Base-by-base conservation (phyloP, 2,113 vertebrate genomes). In the Emydocephalus ijimae region DNA sequence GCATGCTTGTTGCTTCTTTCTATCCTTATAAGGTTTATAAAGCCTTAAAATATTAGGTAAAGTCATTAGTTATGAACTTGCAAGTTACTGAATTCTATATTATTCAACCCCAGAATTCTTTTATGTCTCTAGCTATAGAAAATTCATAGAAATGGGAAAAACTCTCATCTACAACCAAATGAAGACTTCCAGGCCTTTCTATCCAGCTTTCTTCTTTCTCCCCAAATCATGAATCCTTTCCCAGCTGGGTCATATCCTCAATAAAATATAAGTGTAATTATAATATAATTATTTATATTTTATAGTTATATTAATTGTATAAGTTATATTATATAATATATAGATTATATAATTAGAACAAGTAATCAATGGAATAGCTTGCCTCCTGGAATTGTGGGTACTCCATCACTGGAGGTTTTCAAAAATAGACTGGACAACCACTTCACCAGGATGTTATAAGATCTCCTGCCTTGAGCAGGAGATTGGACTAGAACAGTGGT, bases 1-100 rank as follows among this genome's bases (percentile, higher is more conserved):
- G 6, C 90, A 87, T 20, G 94, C 94, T 87, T 95, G 81, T 93
- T 94, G 56, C 12, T 93, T 29, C 10, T 88, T 54, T 57, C 91
- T 87, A 92, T 26, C 52, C 39, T 81, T 88, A 1, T 43, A 92
- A 69, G 87, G 69, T 50, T 50, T 64, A 91, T 93, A 55, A 57
- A 54, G 10, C 9, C 7, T 45, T 23, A 34, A 0, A 57, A 61
- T 74, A 90, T 4, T 48, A 64, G 59, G 1, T 29, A 93, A 85
- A 85, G 92, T 59, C 55, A 92, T 94, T 95, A 90, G 74, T 24
- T 89, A 69, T 85, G n/a, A 23, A 93, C 59, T 91, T 89, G 34
- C 6, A 94, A 85, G 26, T 92, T 64, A 57, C 7, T 74, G 74
- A 69, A 95, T 29, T 5, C 15, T 90, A 2, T 85, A 59, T 91